Evolutionary conservation across 2,113 vertebrate genomes (phyloP).

Genomic region (Malurus cyaneus): DNA sequence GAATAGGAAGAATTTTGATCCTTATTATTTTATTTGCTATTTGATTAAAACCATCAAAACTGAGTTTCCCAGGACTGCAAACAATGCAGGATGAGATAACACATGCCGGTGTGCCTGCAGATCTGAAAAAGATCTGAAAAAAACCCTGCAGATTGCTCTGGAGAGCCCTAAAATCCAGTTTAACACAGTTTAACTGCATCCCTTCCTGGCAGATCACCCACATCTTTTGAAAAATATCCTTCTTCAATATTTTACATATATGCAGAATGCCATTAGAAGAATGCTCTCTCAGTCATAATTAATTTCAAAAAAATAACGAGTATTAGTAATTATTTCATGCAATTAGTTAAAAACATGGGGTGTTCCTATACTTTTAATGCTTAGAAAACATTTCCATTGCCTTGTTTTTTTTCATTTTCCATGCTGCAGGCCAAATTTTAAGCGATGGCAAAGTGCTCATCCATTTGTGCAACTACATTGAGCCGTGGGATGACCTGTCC

Average conservation of each 20-base stretch:
- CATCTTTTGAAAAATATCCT: not conserved
- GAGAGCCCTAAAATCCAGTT: not conserved
- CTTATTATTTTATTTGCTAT: too few relatives aligned
- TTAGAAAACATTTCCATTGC: not conserved
- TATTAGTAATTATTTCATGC: not conserved
- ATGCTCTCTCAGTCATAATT: not conserved
- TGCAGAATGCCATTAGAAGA: not conserved
- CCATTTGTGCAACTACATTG: conserved; percentile 87
- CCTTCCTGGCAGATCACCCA: not conserved
- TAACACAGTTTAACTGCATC: not conserved
- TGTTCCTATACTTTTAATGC: not conserved
- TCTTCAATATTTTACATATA: not conserved
- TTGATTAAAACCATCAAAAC: not conserved
- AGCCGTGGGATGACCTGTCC: conserved; percentile 89
- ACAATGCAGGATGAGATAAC: not conserved
- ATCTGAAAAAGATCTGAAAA: not conserved
- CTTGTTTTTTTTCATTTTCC: not conserved
- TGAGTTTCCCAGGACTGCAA: not conserved
- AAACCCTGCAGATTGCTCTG: not conserved
- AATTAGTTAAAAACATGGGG: not conserved
- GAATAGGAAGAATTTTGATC: not conserved
- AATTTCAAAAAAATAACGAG: fast-evolving
- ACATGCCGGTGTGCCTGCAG: too few relatives aligned
- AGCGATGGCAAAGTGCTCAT: conserved; percentile 85
- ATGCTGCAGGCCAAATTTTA: conserved; percentile 79